Evolutionary conservation across 1,140 invertebrate species (phyloP).

Genomic region (Sitodiplosis mosellana): DNA sequence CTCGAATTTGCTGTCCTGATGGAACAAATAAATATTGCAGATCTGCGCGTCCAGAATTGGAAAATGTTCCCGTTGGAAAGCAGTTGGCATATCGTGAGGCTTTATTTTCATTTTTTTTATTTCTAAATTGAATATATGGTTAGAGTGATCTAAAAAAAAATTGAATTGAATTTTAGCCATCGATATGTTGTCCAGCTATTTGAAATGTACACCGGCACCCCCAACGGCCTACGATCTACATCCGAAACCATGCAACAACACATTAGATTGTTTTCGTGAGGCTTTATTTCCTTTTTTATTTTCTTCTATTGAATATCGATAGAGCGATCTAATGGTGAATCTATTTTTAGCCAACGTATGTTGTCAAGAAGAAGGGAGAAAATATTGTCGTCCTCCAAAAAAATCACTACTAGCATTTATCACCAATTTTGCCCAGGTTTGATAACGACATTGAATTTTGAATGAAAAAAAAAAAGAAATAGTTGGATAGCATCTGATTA

Average conservation of each 20-base stretch:
- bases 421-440: constrained; percentile 33
- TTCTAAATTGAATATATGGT: background rate
- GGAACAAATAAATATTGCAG: constrained; percentile 40
- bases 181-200: constrained; percentile 36
- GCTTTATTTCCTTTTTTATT: too few species aligned
- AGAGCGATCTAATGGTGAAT: too few species aligned
- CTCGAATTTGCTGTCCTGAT: constrained; percentile 49
- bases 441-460: background rate
- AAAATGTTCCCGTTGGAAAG: constrained; percentile 31
- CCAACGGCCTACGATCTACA: constrained; percentile 40
- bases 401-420: constrained; percentile 41
- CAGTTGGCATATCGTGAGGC: constrained; percentile 27
- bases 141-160: constrained; percentile 1
- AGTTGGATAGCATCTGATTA: background rate
- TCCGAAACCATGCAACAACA: constrained; percentile 41
- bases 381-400: constrained; percentile 46
- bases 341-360: constrained; percentile 57
- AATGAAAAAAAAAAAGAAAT: background rate
- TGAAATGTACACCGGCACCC: constrained; percentile 50
- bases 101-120: too few species aligned
- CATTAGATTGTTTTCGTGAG: constrained; percentile 53
- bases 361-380: constrained; percentile 47
- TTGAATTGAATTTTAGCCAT: constrained; percentile 26
- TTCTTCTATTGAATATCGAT: too few species aligned
- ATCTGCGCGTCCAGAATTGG: constrained; percentile 38